Evolutionary conservation across 2,797 vertebrate genomes (phyloP), one percentile per base, ranked within the genome.

Genomic region (Argyrosomus regius): DNA sequence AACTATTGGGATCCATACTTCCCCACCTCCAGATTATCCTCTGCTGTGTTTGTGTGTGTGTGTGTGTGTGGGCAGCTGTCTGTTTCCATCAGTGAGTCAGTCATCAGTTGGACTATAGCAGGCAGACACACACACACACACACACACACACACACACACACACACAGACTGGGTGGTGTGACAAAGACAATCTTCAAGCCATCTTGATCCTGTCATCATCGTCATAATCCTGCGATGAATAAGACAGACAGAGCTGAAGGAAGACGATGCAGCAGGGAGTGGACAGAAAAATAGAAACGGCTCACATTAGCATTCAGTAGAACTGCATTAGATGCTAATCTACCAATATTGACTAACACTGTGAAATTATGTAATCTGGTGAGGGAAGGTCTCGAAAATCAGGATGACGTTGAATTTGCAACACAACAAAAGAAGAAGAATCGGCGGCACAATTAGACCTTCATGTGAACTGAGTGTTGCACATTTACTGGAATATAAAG

Each of bases 81-180:
- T 79, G 72, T 56, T 69, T 82, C 81, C 46, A 61, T 86, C 82
- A 56, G 75, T 82, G 81, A 87, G 68, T 81, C 81, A 78, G 56
- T 72, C 80, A 60, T 78, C 66, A 65, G 54, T 63, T 71, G 54
- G 50, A 63, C 69, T 46, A 39, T 9, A 63, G 64, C 57, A 20
- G 66, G 43, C 72, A 72, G 58, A 86, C 78, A 49, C 56, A 73
- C 53, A 61, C 62, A 46, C 31, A 61, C 53, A 41, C 58, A 53
- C 64, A 52, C 31, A 39, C 57, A 48, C 28, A 52, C 63, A 57
- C 66, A 31, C 53, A 57, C 41, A 49, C 54, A 43, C 54, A 54
- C 68, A 80, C 52, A 49, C 74, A 54, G 57, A 50, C 35, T 22
- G 12, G 4, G 50, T 11, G n/a, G 45, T 39, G 49, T 45, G 45